Evolutionary conservation across 2,797 vertebrate species (phyloP), one percentile per base, ranked within the genome.

Genomic region (Cynopterus sphinx): DNA sequence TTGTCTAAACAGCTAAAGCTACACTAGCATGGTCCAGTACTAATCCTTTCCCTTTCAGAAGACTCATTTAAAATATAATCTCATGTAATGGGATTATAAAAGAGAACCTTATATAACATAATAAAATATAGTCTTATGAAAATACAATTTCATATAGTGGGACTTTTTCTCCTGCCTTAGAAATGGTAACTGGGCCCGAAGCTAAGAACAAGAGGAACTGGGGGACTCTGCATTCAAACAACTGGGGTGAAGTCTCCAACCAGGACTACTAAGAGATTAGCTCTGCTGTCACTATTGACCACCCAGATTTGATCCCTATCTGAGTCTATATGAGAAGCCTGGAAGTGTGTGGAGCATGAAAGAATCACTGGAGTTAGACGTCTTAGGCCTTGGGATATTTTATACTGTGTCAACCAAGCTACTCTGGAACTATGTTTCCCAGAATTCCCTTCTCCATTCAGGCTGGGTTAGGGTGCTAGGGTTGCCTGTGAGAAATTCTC

Each of bases 61-160:
- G 24, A 87, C 75, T 81, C 49, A 75, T 94, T 92, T 83, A 33
- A 89, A 87, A 75, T 59, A 55, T n/a, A 67, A 84, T 19, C 46
- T 85, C n/a, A 70, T 16, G 12, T 53, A 82, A 75, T 68, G 21
- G 21, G 6, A 75, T 79, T 67, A n/a, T 74, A 92, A 92, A 82
- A 67, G 87, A 51, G 22, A 87, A 75, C 51, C 51, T 83, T 65
- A 39, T 16, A 49, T 71, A 70, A 51, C 63, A 22, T 43, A 81
- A 81, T 41, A 82, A 82, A 94, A 90, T 39, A 85, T 6, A 41
- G 8, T 46, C 43, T 79, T 68, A 95, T 51, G 22, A 67, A 67
- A 74, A 87, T 83, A 28, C 4, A 70, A 5, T 41, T 24, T 91
- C 67, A 67, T 15, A 7, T 22, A 51, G 1, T 87, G 75, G 39